phyloP scores from a whole-genome alignment of 2,888 invertebrate species.

The Pycnomerus fuliginosus region DNA sequence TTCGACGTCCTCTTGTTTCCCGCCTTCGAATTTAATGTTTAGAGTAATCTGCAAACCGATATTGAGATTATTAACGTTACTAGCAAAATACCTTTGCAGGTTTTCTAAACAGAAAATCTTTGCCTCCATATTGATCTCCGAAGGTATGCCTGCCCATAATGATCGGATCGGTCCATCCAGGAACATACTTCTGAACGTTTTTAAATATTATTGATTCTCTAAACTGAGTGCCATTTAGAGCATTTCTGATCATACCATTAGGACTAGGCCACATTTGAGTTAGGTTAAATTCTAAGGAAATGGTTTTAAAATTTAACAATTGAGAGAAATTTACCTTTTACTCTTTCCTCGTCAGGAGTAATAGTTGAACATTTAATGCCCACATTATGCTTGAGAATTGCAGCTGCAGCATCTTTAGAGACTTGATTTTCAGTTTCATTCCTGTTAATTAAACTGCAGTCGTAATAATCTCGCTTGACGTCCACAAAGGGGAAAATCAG shows the following conservation, averaged over 20 bases:
- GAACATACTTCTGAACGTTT: constrained; percentile 76
- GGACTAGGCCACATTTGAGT: constrained; percentile 90
- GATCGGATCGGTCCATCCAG: constrained; percentile 81
- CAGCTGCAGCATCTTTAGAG: constrained; percentile 80
- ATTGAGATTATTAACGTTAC: constrained; percentile 2
- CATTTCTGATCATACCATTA: constrained; percentile 84
- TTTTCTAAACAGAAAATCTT: constrained; percentile 63
- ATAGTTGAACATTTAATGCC: constrained; percentile 91
- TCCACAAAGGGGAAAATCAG: constrained; percentile 74
- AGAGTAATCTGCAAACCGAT: constrained; percentile 26
- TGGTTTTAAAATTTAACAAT: neutral
- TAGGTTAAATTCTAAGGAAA: constrained; percentile 71
- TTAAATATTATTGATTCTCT: constrained; percentile 83
- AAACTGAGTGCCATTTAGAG: constrained; percentile 83
- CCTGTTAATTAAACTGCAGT: constrained; percentile 78
- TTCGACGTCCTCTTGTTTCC: constrained; percentile 55
- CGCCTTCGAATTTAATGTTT: constrained; percentile 61
- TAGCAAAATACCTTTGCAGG: constrained; percentile 11
- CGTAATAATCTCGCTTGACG: constrained; percentile 81
- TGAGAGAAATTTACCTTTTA: constrained; percentile 63
- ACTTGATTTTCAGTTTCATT: constrained; percentile 83
- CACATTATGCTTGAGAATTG: constrained; percentile 81
- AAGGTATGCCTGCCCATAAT: constrained; percentile 84
- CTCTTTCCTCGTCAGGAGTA: constrained; percentile 83
- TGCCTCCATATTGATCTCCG: constrained; percentile 85